phyloP scores from a whole-genome alignment of 2,113 vertebrate species.

The Pseudorasbora parva region DNA sequence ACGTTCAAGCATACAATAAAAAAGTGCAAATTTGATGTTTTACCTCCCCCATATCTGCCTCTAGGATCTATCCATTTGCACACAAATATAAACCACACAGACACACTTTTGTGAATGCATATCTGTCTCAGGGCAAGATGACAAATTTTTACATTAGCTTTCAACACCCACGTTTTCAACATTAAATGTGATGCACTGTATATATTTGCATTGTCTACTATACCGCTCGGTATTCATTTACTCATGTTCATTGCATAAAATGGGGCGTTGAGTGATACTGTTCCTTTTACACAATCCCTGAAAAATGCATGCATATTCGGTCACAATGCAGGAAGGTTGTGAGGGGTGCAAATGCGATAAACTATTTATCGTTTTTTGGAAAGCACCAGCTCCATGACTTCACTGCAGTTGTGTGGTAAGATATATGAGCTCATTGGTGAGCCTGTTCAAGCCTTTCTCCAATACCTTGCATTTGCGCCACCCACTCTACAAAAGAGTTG shows the following conservation, averaged over 20 bases:
- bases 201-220: background rate
- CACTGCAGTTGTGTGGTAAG: constrained; percentile 16
- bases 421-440: constrained; percentile 22
- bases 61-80: background rate
- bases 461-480: constrained; percentile 28
- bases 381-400: constrained; percentile 1
- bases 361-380: background rate
- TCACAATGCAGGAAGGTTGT: background rate
- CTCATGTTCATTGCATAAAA: background rate
- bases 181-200: background rate
- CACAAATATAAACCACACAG: background rate
- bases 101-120: constrained; percentile 12
- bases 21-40: background rate
- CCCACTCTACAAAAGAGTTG: constrained; percentile 28
- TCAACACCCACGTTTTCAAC: constrained; percentile 8
- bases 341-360: background rate
- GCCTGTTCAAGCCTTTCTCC: constrained; percentile 12
- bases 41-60: background rate
- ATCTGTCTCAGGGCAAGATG: constrained; percentile 3
- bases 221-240: background rate
- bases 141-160: constrained; percentile 5
- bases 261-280: too few relatives aligned
- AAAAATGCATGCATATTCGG: background rate
- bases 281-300: background rate
- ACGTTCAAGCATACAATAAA: background rate